Base-by-base conservation (phyloP, 2,888 invertebrate genomes). In the Erebia aethiops region DNA sequence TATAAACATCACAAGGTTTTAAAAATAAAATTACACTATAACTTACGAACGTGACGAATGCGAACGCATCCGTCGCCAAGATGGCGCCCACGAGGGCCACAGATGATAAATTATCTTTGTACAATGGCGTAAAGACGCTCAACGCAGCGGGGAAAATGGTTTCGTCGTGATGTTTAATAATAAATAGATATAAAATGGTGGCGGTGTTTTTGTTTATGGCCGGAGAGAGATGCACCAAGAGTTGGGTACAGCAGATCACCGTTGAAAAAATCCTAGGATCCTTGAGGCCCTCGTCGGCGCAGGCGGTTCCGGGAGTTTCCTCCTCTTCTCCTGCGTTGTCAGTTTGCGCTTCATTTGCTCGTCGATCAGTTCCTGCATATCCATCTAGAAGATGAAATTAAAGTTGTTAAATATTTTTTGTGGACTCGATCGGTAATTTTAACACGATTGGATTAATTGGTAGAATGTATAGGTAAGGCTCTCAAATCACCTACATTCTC, bases 361-460 rank as follows among this genome's bases (percentile, higher is more conserved):
- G 79, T 98, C 97, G 72, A 98, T 94, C 58, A 98, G 93, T 82
- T 97, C 97, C 82, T 98, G 98, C 97, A 98, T 98, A 87, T 98
- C 98, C 96, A 98, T 97, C 97, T 98, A 94, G 8, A 92, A 62
- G 2, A 54, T 21, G 0, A 46, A 56, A 21, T 14, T 14, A 51
- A 51, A 16, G 0, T 62, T n/a, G 56, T 57, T 57, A 57, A n/a
- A n/a, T 51, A n/a, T 13, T 14, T 51, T 18, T 21, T 21, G 21
- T 21, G 21, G 21, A 21, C 21, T 21, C 13, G 5, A 21, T 26
- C 13, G 16, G 7, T 21, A n/a, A n/a, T n/a, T n/a, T n/a, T n/a
- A n/a, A n/a, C n/a, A n/a, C n/a, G n/a, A n/a, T n/a, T n/a, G n/a
- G n/a, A n/a, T n/a, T n/a, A n/a, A n/a, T n/a, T n/a, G n/a, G n/a